Conservation (phyloP, 2,888 invertebrate species). For the Microctonus hyperodae region DNA sequence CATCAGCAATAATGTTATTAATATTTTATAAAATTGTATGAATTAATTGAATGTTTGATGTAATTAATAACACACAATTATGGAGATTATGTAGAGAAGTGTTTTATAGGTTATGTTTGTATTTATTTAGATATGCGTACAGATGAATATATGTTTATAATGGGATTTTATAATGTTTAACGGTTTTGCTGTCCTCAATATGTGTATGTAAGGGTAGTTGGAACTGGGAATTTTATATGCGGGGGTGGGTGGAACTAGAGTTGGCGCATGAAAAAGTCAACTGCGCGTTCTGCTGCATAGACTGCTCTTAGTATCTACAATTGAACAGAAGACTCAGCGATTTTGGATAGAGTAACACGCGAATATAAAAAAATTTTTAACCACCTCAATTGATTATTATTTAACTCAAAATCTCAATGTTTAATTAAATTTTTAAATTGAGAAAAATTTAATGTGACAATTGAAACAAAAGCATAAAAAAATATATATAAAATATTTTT, state of each 20-base stretch:
- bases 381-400: not conserved
- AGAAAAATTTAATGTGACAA: not conserved
- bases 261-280: constrained; percentile 21
- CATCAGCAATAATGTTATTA: too few relatives aligned
- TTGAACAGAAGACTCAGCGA: constrained; percentile 19
- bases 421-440: not conserved
- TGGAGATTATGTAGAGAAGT: too few relatives aligned
- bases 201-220: constrained; percentile 16
- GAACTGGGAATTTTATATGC: not conserved
- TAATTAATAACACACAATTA: too few relatives aligned
- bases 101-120: too few relatives aligned
- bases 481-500: not conserved
- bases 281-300: constrained; percentile 25
- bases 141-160: too few relatives aligned
- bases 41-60: too few relatives aligned
- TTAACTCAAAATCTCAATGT: not conserved
- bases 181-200: constrained; percentile 8
- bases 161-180: too few relatives aligned
- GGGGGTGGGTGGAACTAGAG: not conserved
- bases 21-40: too few relatives aligned
- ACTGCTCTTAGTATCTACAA: constrained; percentile 9
- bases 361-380: not conserved
- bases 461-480: not conserved
- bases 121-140: too few relatives aligned
- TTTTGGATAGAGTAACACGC: not conserved